phyloP scores from a whole-genome alignment of 2,888 invertebrate species.

The Spisula solida region DNA sequence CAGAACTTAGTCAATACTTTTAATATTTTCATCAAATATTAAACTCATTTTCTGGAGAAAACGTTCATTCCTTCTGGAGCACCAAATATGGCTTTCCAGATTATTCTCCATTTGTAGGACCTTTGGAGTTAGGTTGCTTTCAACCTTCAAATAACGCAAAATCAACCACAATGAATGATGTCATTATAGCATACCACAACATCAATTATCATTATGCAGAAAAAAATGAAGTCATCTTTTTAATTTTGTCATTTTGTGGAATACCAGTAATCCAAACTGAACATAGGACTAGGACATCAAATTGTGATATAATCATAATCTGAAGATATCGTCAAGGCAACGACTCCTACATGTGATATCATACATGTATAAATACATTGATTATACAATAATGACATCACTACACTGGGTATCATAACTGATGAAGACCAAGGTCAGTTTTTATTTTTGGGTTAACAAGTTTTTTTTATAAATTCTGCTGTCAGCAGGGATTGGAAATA shows the following conservation, averaged over 20 bases:
- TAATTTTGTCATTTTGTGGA: too few relatives aligned
- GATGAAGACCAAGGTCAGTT: not conserved
- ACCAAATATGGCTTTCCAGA: too few relatives aligned
- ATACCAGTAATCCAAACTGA: too few relatives aligned
- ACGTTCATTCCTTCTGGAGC: too few relatives aligned
- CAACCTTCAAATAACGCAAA: too few relatives aligned
- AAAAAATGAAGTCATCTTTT: not conserved
- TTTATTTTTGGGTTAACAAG: too few relatives aligned
- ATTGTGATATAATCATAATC: not conserved
- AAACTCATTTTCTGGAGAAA: too few relatives aligned
- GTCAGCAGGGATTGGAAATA: not conserved
- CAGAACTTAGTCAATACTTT: too few relatives aligned
- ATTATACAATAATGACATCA: conserved; percentile 5
- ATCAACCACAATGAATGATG: not conserved
- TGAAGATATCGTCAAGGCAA: not conserved
- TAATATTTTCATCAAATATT: too few relatives aligned
- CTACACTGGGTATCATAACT: conserved; percentile 1
- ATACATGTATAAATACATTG: not conserved
- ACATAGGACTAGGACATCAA: not conserved
- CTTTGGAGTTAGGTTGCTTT: too few relatives aligned
- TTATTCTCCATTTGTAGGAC: too few relatives aligned
- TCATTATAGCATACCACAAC: not conserved
- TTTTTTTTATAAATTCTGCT: too few relatives aligned
- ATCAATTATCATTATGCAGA: not conserved
- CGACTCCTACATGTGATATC: not conserved